Conservation (phyloP, 1,140 invertebrate genomes). For the Hydropsyche tenuis region DNA sequence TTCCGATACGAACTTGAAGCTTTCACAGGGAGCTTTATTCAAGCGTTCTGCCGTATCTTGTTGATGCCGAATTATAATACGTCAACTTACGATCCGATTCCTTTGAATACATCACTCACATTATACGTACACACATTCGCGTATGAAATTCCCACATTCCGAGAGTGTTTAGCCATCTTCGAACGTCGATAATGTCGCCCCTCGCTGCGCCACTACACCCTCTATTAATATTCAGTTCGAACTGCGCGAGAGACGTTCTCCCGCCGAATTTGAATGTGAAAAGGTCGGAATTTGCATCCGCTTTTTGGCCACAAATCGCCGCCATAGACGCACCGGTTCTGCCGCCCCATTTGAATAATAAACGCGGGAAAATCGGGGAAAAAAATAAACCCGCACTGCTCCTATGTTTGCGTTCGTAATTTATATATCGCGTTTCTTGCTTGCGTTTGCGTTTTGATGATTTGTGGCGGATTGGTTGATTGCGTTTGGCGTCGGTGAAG, state of each 20-base stretch:
- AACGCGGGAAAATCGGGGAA: no score
- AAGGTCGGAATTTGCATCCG: slow-evolving; percentile 17
- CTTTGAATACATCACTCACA: no score
- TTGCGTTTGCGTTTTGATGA: background rate
- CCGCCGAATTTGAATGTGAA: slow-evolving; percentile 30
- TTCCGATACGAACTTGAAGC: no score
- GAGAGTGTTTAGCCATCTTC: background rate
- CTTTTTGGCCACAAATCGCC: slow-evolving; percentile 22
- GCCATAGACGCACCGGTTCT: background rate
- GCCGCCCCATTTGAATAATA: no score
- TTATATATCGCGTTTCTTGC: no score
- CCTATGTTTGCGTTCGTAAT: no score
- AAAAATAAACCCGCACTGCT: no score
- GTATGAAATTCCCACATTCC: background rate
- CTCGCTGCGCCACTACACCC: background rate
- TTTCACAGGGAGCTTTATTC: no score
- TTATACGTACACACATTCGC: no score
- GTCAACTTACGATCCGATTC: no score
- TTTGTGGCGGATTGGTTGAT: background rate
- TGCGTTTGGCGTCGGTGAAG: background rate
- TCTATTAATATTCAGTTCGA: slow-evolving; percentile 24
- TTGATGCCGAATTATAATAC: no score
- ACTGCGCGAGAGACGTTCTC: background rate
- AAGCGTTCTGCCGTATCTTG: no score
- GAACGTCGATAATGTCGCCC: background rate